Evolutionary conservation across 2,113 vertebrate genomes (phyloP), one percentile per base, ranked within the genome.

Genomic region (Prunella fulvescens): DNA sequence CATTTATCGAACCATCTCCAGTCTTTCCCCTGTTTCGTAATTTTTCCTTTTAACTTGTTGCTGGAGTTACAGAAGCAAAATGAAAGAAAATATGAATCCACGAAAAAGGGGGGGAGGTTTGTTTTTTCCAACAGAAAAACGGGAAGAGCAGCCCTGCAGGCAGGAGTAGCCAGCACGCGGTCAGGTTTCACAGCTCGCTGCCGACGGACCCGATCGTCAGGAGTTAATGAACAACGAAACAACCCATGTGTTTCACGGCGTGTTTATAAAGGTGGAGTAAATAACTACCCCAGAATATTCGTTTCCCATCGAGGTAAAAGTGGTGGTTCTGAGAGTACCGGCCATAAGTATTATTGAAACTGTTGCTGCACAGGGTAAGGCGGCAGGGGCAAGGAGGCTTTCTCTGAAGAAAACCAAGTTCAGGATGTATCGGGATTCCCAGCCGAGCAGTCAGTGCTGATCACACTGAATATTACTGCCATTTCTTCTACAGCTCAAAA

Each of bases 51-150:
- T 12, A 3, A 67, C 61, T 26, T 69, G 5, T 44, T 93, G 42
- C 60, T 79, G 37, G 31, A 73, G 9, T 29, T 62, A n/a, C 29
- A 22, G 44, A 31, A 23, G 6, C 4, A 51, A 14, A 13, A 6
- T 33, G 56, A 72, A 81, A 19, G 40, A 74, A 86, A 90, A 48
- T 5, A 35, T 0, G 2, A 31, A 74, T 11, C 4, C 14, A 19
- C 3, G 19, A n/a, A 58, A 23, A 4, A 1, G 3, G 5, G 33
- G 33, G 7, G 0, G 5, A 45, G 6, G 35, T 29, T 74, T 40
- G 9, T 24, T 25, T 53, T 80, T 81, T 51, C 13, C 7, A 23
- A 5, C 2, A 44, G 74, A 61, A 51, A 2, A 40, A 4, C 2
- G 8, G 25, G 48, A 71, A 19, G 7, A 47, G 4, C 7, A 50